These are phyloP conservation scores for Xestia rhomboidea DNA, from an alignment of 2,888 invertebrate species.

Conservation along the genomic window DNA sequence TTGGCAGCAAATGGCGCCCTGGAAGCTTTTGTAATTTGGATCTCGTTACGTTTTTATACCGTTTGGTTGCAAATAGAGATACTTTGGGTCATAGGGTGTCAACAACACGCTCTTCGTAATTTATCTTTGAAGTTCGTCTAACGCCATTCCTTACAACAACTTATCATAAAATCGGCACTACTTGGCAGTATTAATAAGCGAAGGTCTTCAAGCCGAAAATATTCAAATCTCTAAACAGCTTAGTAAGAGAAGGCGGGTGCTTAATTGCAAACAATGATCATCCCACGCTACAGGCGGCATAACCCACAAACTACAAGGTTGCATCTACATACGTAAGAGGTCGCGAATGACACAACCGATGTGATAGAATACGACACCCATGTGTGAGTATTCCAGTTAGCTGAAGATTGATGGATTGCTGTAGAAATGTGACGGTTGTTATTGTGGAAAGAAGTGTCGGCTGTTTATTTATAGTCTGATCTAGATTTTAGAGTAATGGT, in stretches of 20 bases:
- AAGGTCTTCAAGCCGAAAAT: slow-evolving; percentile 47
- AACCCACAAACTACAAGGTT: slow-evolving; percentile 53
- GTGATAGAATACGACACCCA: slow-evolving; percentile 32
- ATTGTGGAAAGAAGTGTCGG: background rate
- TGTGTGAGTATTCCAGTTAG: slow-evolving; percentile 18
- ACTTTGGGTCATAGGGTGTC: background rate
- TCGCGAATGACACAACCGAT: slow-evolving; percentile 59
- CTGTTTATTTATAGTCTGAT: slow-evolving; percentile 6
- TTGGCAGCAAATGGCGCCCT: slow-evolving; percentile 10
- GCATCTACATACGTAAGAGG: slow-evolving; percentile 59
- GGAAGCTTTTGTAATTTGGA: slow-evolving; percentile 2
- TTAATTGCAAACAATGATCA: slow-evolving; percentile 64
- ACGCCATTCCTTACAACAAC: background rate
- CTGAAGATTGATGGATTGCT: slow-evolving; percentile 30
- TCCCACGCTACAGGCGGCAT: slow-evolving; percentile 59
- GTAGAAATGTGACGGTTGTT: slow-evolving; percentile 1
- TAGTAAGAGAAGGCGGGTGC: slow-evolving; percentile 43
- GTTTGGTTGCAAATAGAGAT: background rate
- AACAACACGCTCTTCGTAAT: background rate
- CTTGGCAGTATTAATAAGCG: slow-evolving; percentile 1
- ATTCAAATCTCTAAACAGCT: slow-evolving; percentile 42
- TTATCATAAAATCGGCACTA: background rate
- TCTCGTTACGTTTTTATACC: slow-evolving; percentile 13
- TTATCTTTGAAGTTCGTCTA: background rate
- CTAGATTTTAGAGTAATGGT: background rate